Evolutionary conservation across 2,888 invertebrate species (phyloP).

Genomic region (Calameuta pallipes): DNA sequence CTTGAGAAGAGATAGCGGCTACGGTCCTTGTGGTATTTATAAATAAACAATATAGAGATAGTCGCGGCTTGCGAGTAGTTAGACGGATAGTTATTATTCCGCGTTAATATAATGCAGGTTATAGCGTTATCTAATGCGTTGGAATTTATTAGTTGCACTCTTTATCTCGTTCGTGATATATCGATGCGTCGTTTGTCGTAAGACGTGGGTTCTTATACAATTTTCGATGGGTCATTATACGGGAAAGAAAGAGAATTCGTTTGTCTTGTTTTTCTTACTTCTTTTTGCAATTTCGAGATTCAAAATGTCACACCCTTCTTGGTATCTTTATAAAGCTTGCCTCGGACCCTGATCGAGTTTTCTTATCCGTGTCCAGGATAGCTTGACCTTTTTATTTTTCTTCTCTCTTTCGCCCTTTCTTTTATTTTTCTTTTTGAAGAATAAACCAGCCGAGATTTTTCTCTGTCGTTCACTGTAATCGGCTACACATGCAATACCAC

Average conservation of each 20-base stretch:
- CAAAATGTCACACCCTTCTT: not conserved
- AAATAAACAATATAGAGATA: slow-evolving; percentile 6
- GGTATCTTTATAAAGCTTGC: not conserved
- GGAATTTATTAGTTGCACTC: slow-evolving; percentile 6
- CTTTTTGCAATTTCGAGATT: not conserved
- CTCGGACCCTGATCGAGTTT: not conserved
- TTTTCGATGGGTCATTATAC: not conserved
- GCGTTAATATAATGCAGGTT: slow-evolving; percentile 1
- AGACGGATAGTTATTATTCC: slow-evolving; percentile 1
- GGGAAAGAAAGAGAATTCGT: not conserved
- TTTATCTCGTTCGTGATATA: slow-evolving; percentile 3
- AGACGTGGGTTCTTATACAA: not conserved
- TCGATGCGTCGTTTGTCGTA: not conserved
- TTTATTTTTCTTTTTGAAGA: not conserved
- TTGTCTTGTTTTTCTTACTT: not conserved
- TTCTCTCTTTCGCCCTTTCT: not conserved
- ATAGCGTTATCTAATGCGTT: slow-evolving; percentile 4
- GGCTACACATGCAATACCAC: not conserved
- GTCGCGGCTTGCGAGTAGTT: not conserved
- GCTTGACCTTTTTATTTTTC: not conserved
- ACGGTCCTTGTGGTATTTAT: slow-evolving; percentile 1
- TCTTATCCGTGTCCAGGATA: not conserved
- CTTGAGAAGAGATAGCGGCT: not conserved
- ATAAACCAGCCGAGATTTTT: not conserved
- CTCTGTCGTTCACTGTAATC: not conserved